Evolutionary conservation across 2,797 vertebrate genomes (phyloP), one percentile per base, ranked within the genome.

Genomic region (Lagorchestes hirsutus): DNA sequence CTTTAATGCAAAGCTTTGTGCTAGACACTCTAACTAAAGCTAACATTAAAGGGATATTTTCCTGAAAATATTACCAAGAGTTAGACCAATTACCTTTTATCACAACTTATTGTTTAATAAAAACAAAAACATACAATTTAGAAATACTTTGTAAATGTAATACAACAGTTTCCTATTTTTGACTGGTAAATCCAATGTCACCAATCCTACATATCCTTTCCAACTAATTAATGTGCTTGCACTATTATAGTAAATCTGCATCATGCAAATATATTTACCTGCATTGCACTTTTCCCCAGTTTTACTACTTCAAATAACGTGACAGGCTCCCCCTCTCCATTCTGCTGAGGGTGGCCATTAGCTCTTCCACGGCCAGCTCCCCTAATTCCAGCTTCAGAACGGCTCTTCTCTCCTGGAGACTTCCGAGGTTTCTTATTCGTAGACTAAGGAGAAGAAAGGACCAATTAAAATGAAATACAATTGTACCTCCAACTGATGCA

Each of bases 231-330:
- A 87, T 22, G n/a, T 82, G n/a, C 2, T 82, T 82, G 6, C 18
- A 82, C 67, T 6, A 82, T 40, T 82, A 82, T 24, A 24, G n/a
- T 82, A 74, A n/a, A 82, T 82, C 67, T 40, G 1, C 10, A 46
- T 46, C 40, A 82, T 24, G n/a, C 67, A 87, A 87, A 87, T 87
- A 82, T 82, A 94, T 95, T 98, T 99, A 99, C 99, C 99, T 99
- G 99, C 99, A 99, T 99, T 97, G 99, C 99, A 96, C 99, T 99
- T 98, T 99, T 99, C 90, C 99, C 99, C 98, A 99, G 98, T 98
- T 99, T 99, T 97, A 99, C 99, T 98, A 99, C 99, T 97, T 99
- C 99, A 97, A 99, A 99, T 96, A 99, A 98, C 24, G 99, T 99
- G 97, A 99, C 99, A 4, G 99, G 99, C 55, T 99, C 99, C 54